Percentiles rank a stretch among this genome's conserved stretches.
Evolutionary conservation across 2,113 vertebrate genomes (phyloP).

Genomic region (Sinosuthora webbiana): DNA sequence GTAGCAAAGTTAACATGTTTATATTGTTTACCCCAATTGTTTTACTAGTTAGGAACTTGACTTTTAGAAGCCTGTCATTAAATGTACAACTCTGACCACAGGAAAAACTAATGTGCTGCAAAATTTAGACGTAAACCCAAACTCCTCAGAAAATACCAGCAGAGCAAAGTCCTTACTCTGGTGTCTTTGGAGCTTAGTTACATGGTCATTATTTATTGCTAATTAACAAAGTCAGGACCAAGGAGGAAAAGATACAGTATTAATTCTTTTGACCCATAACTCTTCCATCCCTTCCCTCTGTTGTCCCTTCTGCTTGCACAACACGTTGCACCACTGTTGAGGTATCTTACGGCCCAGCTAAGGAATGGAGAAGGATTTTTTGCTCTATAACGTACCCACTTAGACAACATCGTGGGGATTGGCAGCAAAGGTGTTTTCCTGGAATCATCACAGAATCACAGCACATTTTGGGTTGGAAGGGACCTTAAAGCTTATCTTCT

Average conservation of each 20-base stretch:
- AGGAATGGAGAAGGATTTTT: not conserved
- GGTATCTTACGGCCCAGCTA: not conserved
- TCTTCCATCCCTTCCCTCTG: not conserved
- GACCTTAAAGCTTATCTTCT: not conserved
- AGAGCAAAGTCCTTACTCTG: not conserved
- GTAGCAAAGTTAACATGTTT: not conserved
- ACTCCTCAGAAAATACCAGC: not conserved
- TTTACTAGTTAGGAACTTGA: not conserved
- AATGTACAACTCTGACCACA: not conserved
- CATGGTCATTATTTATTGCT: not conserved
- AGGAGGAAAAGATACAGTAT: not conserved
- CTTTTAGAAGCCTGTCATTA: not conserved
- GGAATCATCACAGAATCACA: not conserved
- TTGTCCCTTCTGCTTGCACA: not conserved
- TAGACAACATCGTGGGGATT: not conserved
- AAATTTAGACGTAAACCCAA: not conserved
- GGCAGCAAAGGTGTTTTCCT: not conserved
- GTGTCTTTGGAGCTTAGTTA: not conserved
- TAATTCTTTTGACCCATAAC: not conserved
- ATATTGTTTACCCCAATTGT: not conserved
- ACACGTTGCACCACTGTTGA: accelerated
- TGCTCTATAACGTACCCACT: not conserved
- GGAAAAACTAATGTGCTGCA: not conserved
- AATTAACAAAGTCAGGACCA: not conserved
- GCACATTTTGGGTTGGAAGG: not conserved